phyloP scores from a whole-genome alignment of 1,140 invertebrate genomes.

The Brachionus rotundiformis region DNA sequence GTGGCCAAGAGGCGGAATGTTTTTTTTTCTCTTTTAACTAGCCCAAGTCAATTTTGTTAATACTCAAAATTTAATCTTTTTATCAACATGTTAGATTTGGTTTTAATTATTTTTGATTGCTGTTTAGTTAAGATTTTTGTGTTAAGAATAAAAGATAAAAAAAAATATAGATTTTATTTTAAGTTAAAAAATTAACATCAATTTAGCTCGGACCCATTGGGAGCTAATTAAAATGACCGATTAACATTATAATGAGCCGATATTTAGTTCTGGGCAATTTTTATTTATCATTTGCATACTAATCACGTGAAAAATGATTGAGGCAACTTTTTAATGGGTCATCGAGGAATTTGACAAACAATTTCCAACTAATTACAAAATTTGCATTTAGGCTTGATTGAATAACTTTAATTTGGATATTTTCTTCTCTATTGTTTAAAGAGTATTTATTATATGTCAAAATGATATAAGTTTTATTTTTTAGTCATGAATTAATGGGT shows the following conservation, averaged over 20 bases:
- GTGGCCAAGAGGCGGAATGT: background rate
- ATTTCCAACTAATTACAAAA: background rate
- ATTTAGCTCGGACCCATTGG: background rate
- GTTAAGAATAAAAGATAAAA: background rate
- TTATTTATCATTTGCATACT: slow-evolving; percentile 10
- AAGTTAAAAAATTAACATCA: background rate
- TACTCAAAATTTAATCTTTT: slow-evolving; percentile 12
- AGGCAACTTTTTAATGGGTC: slow-evolving; percentile 7
- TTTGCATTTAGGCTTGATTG: background rate
- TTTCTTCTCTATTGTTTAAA: too few species aligned
- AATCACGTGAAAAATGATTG: background rate
- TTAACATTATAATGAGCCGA: slow-evolving; percentile 11
- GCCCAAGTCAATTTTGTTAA: background rate
- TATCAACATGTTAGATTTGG: background rate
- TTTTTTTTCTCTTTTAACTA: too few species aligned
- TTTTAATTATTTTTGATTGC: background rate
- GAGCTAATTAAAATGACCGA: background rate
- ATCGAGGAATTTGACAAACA: slow-evolving; percentile 12
- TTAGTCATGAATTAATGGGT: too few species aligned
- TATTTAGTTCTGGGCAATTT: background rate
- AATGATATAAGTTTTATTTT: too few species aligned
- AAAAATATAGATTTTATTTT: too few species aligned
- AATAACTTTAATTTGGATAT: too few species aligned
- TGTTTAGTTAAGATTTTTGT: slow-evolving; percentile 7
- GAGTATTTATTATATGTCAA: too few species aligned